Evolutionary conservation across 2,113 vertebrate genomes (phyloP).

Genomic region (Perca fluviatilis): DNA sequence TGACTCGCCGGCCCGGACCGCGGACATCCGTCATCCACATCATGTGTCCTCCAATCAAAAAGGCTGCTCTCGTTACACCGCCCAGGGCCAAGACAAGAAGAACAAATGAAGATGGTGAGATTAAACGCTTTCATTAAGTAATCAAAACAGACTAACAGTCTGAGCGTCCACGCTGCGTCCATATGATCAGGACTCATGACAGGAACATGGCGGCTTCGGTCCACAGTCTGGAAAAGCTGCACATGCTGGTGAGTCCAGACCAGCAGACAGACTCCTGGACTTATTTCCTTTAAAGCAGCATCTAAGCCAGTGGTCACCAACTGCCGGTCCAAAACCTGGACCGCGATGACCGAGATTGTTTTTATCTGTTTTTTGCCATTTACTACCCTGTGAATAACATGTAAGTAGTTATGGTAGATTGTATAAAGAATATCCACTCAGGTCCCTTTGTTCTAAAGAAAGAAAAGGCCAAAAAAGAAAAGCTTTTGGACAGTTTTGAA

Average conservation of each 20-base stretch:
- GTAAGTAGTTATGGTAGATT: no score
- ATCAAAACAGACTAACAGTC: slow-evolving; percentile 37
- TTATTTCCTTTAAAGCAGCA: not conserved
- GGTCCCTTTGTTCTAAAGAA: not conserved
- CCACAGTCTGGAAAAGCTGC: not conserved
- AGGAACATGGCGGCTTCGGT: not conserved
- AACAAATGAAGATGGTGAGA: slow-evolving; percentile 22
- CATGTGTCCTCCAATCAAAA: slow-evolving; percentile 34
- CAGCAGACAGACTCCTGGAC: not conserved
- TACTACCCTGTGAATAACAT: no score
- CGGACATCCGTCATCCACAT: slow-evolving; percentile 44
- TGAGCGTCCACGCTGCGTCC: not conserved
- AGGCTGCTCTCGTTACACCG: slow-evolving; percentile 5
- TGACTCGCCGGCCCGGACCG: slow-evolving; percentile 44
- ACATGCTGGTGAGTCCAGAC: not conserved
- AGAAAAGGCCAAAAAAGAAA: not conserved
- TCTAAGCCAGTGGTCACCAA: not conserved
- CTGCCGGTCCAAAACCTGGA: no score
- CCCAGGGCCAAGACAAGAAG: slow-evolving; percentile 2
- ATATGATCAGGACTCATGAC: slow-evolving; percentile 16
- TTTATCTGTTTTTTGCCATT: no score
- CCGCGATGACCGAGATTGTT: no score
- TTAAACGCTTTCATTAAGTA: slow-evolving; percentile 52
- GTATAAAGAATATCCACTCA: not conserved
- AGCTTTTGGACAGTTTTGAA: not conserved